These are phyloP conservation scores for Dynastes grantii DNA, from an alignment of 2,888 invertebrate species.

Conservation along the genomic window DNA sequence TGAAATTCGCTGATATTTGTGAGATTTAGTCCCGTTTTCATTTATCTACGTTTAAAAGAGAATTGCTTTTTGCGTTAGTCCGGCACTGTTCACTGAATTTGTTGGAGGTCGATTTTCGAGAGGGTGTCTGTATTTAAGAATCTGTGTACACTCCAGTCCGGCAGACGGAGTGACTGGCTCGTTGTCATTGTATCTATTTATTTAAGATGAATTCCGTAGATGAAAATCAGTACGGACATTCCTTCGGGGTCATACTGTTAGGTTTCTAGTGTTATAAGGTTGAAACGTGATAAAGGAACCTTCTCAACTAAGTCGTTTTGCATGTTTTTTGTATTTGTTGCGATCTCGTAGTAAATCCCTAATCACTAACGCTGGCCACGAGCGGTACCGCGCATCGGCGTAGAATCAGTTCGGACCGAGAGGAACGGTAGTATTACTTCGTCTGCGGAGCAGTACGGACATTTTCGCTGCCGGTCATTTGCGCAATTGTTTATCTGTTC, in stretches of 20 bases:
- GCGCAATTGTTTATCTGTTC: too few relatives aligned
- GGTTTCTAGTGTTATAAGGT: not conserved
- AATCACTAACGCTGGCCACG: too few relatives aligned
- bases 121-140: slow-evolving; percentile 14
- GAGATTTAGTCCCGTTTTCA: too few relatives aligned
- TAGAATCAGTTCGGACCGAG: too few relatives aligned
- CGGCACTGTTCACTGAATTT: slow-evolving; percentile 2
- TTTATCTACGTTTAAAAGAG: too few relatives aligned
- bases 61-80: not conserved
- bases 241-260: not conserved
- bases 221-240: slow-evolving; percentile 3
- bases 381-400: too few relatives aligned
- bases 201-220: slow-evolving; percentile 14
- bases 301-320: not conserved
- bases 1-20: too few relatives aligned
- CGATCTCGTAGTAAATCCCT: not conserved
- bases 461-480: too few relatives aligned
- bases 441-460: too few relatives aligned
- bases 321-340: not conserved
- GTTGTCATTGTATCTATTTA: slow-evolving; percentile 6
- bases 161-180: slow-evolving; percentile 8
- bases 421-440: too few relatives aligned
- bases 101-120: slow-evolving; percentile 24
- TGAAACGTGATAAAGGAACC: not conserved
- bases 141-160: slow-evolving; percentile 19